Conservation (phyloP, 2,113 vertebrate genomes). For the Puma concolor region DNA sequence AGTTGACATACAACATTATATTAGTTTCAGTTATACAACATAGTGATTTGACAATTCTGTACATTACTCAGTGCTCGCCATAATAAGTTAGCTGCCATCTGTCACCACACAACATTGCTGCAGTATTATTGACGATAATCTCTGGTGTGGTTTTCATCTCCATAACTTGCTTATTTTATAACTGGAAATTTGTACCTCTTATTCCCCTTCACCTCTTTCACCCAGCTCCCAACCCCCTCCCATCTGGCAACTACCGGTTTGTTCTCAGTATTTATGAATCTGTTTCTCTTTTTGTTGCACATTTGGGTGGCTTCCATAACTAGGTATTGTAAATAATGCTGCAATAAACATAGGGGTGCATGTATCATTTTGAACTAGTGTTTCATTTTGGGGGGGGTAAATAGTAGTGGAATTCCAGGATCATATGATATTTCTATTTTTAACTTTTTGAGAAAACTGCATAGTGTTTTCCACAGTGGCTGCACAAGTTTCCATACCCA, state of each 20-base stretch:
- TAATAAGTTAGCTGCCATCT: neutral
- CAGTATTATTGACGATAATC: neutral
- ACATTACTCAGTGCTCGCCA: neutral
- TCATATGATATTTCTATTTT: neutral
- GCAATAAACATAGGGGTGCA: neutral
- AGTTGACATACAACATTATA: neutral
- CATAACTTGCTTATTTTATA: neutral
- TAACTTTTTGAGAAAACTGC: neutral
- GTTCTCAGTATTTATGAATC: neutral
- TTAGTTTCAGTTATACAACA: neutral
- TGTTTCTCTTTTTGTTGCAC: neutral
- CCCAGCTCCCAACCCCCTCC: neutral
- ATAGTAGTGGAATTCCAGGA: neutral
- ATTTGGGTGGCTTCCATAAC: neutral
- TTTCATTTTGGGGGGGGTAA: neutral
- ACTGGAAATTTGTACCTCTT: neutral
- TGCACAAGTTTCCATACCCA: neutral
- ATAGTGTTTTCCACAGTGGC: neutral
- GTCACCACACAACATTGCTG: neutral
- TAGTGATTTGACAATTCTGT: neutral
- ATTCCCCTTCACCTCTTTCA: neutral
- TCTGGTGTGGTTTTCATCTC: neutral
- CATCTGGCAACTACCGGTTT: neutral
- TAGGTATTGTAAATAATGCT: neutral
- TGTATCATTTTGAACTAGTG: neutral